Base-by-base conservation (phyloP, 2,888 invertebrate genomes). In the Acronicta leporina region DNA sequence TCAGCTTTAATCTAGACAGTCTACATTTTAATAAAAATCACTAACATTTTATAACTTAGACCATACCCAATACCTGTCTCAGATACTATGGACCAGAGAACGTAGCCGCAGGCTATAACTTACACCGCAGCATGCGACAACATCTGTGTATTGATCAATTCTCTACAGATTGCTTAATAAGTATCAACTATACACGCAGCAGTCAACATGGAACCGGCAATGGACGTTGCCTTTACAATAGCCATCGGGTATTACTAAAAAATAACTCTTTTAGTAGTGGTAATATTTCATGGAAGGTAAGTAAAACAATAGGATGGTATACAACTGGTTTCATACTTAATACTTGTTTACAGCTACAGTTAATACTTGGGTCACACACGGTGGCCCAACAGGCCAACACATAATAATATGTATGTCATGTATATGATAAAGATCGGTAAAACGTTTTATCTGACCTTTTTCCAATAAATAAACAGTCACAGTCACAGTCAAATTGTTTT, bases 251-350 rank as follows among this genome's bases (percentile, higher is more conserved):
- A 63, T 27, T 38, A 40, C 56, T 14, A 14, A 30, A 47, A 45
- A 43, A 9, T 11, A 25, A 33, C 35, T 44, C n/a, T 14, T 57
- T 43, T 58, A 33, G 56, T 71, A 73, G 42, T 53, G 59, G 68
- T 40, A 55, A 43, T 55, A 63, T 69, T 70, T 72, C 73, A 75
- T 66, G 74, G 75, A 75, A 77, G 78, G 70, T 70, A 72, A 72
- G 63, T 77, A 65, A 81, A 71, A 81, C 81, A 81, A 81, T 81
- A 68, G 77, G 56, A 64, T 65, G 44, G 51, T 69, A 40, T 61
- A 62, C 55, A 77, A 81, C 81, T 62, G 71, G 80, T 81, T 81
- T 69, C 53, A 58, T 77, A 68, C 9, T 0, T 70, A 68, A 72
- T 60, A 13, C 45, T 61, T 60, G 59, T 63, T 67, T 64, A 66